A percentile compares a stretch with the other conserved stretches of the same genome.
These are phyloP conservation scores for Dallia pectoralis DNA, from an alignment of 2,797 vertebrate species.

Conservation along the genomic window DNA sequence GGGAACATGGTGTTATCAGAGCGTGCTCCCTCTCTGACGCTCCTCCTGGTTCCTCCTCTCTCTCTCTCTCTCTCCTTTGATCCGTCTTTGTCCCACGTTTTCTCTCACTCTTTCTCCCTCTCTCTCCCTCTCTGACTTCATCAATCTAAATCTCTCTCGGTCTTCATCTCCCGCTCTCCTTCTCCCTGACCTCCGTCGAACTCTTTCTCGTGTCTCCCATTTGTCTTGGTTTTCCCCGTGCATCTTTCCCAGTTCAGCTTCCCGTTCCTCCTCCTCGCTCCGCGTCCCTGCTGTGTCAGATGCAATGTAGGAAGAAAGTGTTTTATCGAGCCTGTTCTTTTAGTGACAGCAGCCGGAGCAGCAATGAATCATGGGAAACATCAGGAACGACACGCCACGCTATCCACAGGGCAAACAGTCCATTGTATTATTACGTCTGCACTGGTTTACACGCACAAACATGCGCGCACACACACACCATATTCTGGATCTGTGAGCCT, in stretches of 20 bases:
- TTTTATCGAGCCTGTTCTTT: slow-evolving; percentile 42
- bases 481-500: not conserved
- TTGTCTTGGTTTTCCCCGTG: not conserved
- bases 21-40: slow-evolving; percentile 36
- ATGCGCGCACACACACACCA: not conserved
- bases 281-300: slow-evolving; percentile 36
- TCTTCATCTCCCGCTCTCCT: slow-evolving; percentile 24
- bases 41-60: not conserved
- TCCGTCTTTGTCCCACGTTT: slow-evolving; percentile 8
- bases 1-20: slow-evolving; percentile 65
- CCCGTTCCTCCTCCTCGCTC: slow-evolving; percentile 45
- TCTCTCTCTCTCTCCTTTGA: slow-evolving; percentile 4
- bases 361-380: slow-evolving; percentile 10
- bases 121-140: slow-evolving; percentile 35
- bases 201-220: slow-evolving; percentile 39
- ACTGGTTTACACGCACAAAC: slow-evolving; percentile 22
- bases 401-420: not conserved
- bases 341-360: not conserved
- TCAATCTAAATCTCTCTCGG: slow-evolving; percentile 25
- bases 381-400: not conserved
- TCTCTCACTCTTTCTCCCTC: too few species aligned
- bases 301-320: slow-evolving; percentile 37
- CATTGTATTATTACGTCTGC: slow-evolving; percentile 27
- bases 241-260: slow-evolving; percentile 1
- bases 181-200: slow-evolving; percentile 34